Base-by-base conservation (phyloP, 1,140 invertebrate species). In the Teleopsis dalmanni region DNA sequence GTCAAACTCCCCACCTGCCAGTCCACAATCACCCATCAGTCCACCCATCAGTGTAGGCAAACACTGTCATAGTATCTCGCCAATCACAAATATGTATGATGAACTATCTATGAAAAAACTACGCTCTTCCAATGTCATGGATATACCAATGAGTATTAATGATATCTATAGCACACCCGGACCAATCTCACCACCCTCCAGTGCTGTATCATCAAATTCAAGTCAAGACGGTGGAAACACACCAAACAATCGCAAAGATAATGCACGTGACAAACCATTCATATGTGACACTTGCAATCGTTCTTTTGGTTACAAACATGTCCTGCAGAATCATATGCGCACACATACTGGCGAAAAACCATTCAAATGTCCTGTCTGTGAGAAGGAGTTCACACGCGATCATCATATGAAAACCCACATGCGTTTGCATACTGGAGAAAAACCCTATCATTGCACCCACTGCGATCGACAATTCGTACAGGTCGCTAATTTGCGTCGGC, bases 301-400 rank as follows among this genome's bases (percentile, higher is more conserved):
- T 44, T 87, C 84, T 2, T 95, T 95, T 60, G 91, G 90, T 7
- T 95, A 95, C 75, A 95, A 95, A 63, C 91, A 95, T 70, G 91
- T 95, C 3, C 73, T 95, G 18, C 91, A 95, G 65, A 98, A 98
- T 64, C 94, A 98, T 70, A 90, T 95, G 55, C 81, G 94, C 42
- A 98, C 93, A 0, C 95, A 98, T 68, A 97, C 94, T 0, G 94
- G 95, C 0, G 91, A 95, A 63, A 95, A 96, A 60, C 95, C 95
- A 0, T 97, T 97, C 74, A 87, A 95, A 62, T 98, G 95, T 65
- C 84, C 83, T 6, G 85, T 91, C 70, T 98, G 95, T 70, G 85
- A 93, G 56, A 93, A 96, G 68, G 80, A 89, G 53, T 98, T 98
- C 67, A 97, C 94, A 2, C 81, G 95, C n/a, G 91, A 95, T 68